Evolutionary conservation across 2,113 vertebrate species (phyloP).

Genomic region (Murina feae): DNA sequence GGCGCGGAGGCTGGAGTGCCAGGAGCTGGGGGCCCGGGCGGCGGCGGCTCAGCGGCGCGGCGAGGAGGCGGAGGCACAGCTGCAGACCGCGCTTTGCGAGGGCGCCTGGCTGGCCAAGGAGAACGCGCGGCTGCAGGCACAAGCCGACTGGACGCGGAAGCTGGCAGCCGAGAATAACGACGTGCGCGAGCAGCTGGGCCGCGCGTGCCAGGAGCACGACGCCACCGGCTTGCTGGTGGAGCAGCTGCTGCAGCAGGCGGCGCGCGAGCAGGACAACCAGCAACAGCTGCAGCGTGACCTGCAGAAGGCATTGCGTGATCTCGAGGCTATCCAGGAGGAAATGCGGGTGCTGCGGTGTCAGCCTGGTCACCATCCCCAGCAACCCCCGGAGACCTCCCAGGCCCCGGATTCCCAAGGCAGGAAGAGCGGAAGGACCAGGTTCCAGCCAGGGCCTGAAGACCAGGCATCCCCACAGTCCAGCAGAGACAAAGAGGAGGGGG

Average conservation of each 20-base stretch:
- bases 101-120: conserved; percentile 85
- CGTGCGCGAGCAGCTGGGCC: conserved; percentile 81
- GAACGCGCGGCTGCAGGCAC: conserved; percentile 83
- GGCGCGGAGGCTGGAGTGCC: conserved; percentile 86
- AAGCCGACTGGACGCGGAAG: conserved; percentile 81
- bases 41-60: conserved; percentile 83
- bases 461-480: neutral
- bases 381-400: conserved; percentile 83
- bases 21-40: conserved; percentile 84
- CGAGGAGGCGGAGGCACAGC: conserved; percentile 83
- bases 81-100: conserved; percentile 81
- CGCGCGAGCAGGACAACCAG: conserved; percentile 85
- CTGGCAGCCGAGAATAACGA: conserved; percentile 83
- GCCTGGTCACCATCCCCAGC: conserved; percentile 81
- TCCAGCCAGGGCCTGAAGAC: neutral
- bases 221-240: conserved; percentile 83
- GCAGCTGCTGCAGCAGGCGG: conserved; percentile 88
- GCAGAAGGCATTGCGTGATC: conserved; percentile 84
- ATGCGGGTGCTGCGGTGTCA: conserved; percentile 83
- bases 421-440: conserved; percentile 82
- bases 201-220: conserved; percentile 83
- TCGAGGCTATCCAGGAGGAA: conserved; percentile 87
- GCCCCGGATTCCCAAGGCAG: conserved; percentile 85
- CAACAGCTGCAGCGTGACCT: conserved; percentile 88
- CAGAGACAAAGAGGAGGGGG: neutral